Evolutionary conservation across 1,140 invertebrate genomes (phyloP).

Genomic region (Drosophila nebulosa): DNA sequence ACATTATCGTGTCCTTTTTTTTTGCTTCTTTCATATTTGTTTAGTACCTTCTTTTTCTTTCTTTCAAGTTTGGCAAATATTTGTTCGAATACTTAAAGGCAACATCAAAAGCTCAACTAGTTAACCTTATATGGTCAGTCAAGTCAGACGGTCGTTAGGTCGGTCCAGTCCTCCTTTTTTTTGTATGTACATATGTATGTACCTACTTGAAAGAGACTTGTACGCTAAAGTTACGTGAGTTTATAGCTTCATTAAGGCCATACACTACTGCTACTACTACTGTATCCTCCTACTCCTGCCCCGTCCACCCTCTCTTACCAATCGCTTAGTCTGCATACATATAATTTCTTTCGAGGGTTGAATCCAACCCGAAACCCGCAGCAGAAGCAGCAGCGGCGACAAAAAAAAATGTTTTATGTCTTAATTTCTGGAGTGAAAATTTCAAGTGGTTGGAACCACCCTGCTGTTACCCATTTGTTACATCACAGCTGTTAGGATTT

Average conservation of each 20-base stretch:
- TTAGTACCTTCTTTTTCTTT: slow-evolving; percentile 22
- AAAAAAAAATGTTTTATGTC: slow-evolving; percentile 60
- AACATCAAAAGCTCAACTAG: slow-evolving; percentile 57
- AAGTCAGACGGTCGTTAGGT: too few species aligned
- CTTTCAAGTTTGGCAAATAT: slow-evolving; percentile 57
- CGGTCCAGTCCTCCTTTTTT: not conserved
- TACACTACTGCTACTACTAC: not conserved
- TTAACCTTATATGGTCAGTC: slow-evolving; percentile 61
- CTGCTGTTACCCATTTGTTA: slow-evolving; percentile 57
- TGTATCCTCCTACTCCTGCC: too few species aligned
- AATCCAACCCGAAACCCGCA: not conserved
- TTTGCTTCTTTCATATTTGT: slow-evolving; percentile 23
- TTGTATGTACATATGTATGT: slow-evolving; percentile 13
- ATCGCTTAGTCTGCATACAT: not conserved
- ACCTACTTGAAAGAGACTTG: slow-evolving; percentile 43
- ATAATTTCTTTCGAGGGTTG: slow-evolving; percentile 38
- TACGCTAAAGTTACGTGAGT: slow-evolving; percentile 53
- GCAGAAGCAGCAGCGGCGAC: slow-evolving; percentile 7
- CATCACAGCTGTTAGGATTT: slow-evolving; percentile 75
- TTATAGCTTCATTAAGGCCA: slow-evolving; percentile 63
- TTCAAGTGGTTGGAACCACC: slow-evolving; percentile 70
- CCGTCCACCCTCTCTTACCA: not conserved
- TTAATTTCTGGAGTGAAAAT: slow-evolving; percentile 65
- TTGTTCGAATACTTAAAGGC: slow-evolving; percentile 59
- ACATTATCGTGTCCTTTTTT: slow-evolving; percentile 11